A percentile compares a stretch with the other conserved stretches of the same genome.
Evolutionary conservation across 2,797 vertebrate genomes (phyloP).

Genomic region (Rhyacichthys aspro): DNA sequence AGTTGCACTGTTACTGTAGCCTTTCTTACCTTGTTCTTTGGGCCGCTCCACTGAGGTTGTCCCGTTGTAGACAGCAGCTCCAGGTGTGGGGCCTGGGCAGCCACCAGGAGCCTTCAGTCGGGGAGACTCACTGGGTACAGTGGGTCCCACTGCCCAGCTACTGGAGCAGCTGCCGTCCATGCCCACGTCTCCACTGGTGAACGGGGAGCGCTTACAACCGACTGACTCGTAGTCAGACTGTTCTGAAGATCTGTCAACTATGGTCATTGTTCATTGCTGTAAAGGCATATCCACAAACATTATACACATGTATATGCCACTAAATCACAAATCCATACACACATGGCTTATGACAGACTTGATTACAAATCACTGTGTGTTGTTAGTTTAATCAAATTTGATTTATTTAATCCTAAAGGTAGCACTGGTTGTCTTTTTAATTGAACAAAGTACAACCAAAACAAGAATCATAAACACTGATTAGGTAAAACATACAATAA

Average conservation of each 20-base stretch:
- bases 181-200: constrained; percentile 84
- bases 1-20: too few relatives aligned
- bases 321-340: background rate
- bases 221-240: constrained; percentile 90
- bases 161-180: constrained; percentile 90
- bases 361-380: too few relatives aligned
- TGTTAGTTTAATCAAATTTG: too few relatives aligned
- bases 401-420: too few relatives aligned
- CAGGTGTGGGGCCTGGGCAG: constrained; percentile 88
- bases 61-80: constrained; percentile 88
- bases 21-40: constrained; percentile 86
- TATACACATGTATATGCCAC: background rate
- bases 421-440: too few relatives aligned
- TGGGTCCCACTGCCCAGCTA: constrained; percentile 85
- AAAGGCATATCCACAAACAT: background rate
- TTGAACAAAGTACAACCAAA: too few relatives aligned
- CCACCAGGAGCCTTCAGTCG: constrained; percentile 81
- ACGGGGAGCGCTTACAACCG: constrained; percentile 86
- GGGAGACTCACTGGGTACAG: constrained; percentile 82
- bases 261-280: constrained; percentile 98
- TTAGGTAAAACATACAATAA: too few relatives aligned
- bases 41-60: constrained; percentile 83
- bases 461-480: too few relatives aligned
- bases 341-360: too few relatives aligned
- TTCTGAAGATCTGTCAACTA: constrained; percentile 95